phyloP scores from a whole-genome alignment of 2,888 invertebrate genomes.

The Malthinus seriepunctatus region DNA sequence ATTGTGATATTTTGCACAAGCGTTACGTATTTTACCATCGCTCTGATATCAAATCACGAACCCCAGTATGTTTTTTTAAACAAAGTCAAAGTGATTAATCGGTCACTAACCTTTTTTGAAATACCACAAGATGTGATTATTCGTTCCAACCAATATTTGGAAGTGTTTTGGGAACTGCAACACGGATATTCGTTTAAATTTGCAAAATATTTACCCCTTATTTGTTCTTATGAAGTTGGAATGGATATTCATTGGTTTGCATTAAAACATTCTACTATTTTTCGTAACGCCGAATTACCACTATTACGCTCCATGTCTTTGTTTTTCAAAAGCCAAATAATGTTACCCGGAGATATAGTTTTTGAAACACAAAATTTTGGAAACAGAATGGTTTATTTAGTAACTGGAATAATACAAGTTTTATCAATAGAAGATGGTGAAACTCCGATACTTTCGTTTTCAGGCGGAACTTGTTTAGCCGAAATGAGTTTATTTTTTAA shows the following conservation, averaged over 20 bases:
- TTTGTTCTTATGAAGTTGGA: slow-evolving; percentile 1
- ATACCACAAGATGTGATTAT: too few relatives aligned
- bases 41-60: too few relatives aligned
- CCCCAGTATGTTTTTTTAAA: too few relatives aligned
- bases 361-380: slow-evolving; percentile 28
- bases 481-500: slow-evolving; percentile 31
- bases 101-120: too few relatives aligned
- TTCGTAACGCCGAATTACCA: slow-evolving; percentile 29
- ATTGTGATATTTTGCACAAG: too few relatives aligned
- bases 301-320: slow-evolving; percentile 31
- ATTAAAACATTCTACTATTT: slow-evolving; percentile 35
- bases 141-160: too few relatives aligned
- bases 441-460: slow-evolving; percentile 37
- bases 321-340: slow-evolving; percentile 27
- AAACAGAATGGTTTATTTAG: slow-evolving; percentile 35
- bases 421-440: slow-evolving; percentile 38
- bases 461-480: slow-evolving; percentile 37
- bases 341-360: slow-evolving; percentile 33
- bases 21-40: too few relatives aligned
- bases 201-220: neutral
- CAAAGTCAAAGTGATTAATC: too few relatives aligned
- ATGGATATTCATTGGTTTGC: slow-evolving; percentile 33
- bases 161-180: too few relatives aligned
- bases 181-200: too few relatives aligned
- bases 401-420: slow-evolving; percentile 36